A percentile compares a stretch with the other conserved stretches of the same genome.
These are phyloP conservation scores for Oplegnathus fasciatus DNA, from an alignment of 2,113 vertebrate species.

Conservation along the genomic window DNA sequence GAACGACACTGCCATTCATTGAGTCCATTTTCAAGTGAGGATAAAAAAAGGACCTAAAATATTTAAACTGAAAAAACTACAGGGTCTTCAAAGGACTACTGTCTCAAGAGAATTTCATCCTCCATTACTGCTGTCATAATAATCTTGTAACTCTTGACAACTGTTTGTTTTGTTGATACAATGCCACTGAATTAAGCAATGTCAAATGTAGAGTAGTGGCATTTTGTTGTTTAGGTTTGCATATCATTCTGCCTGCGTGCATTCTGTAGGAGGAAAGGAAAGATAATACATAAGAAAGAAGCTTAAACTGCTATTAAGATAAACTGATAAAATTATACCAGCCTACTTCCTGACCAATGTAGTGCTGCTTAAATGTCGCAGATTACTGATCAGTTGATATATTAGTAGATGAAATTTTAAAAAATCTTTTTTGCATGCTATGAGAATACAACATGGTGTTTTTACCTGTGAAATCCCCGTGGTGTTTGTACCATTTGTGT, in stretches of 20 bases:
- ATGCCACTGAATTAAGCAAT: not conserved
- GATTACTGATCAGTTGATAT: not conserved
- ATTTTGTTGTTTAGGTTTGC: not conserved
- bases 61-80: not conserved
- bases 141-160: not conserved
- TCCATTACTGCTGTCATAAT: not conserved
- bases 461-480: constrained; percentile 9
- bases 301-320: too few species aligned
- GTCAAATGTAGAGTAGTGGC: not conserved
- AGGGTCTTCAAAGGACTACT: not conserved
- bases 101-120: not conserved
- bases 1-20: too few species aligned
- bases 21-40: too few species aligned
- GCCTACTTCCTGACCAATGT: not conserved
- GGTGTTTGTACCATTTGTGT: not conserved
- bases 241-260: not conserved
- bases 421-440: not conserved
- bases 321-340: not conserved
- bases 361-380: not conserved
- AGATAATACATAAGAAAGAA: not conserved
- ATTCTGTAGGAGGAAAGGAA: not conserved
- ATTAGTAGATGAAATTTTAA: too few species aligned
- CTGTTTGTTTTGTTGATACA: not conserved
- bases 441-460: not conserved
- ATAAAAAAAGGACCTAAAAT: too few species aligned